phyloP scores from a whole-genome alignment of 2,113 vertebrate species.

The Elanoides forficatus region DNA sequence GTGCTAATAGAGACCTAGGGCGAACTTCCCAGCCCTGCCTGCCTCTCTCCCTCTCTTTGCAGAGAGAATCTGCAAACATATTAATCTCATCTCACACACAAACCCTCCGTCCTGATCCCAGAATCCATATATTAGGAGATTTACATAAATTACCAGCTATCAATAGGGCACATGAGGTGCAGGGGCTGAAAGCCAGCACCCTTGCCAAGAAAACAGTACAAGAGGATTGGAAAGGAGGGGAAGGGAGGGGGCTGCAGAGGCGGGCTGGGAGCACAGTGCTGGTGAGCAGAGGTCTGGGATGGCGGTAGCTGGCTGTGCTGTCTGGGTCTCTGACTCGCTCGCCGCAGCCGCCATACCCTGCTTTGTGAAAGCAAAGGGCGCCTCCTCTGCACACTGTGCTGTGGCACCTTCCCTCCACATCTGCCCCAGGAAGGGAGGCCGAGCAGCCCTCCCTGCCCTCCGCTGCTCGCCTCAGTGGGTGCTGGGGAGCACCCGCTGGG shows the following conservation, averaged over 20 bases:
- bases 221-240: constrained; percentile 37
- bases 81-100: constrained; percentile 70
- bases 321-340: neutral
- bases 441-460: neutral
- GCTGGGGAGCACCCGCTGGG: neutral
- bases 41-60: constrained; percentile 41
- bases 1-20: constrained; percentile 61
- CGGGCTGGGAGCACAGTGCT: neutral
- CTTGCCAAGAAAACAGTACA: constrained; percentile 57
- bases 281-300: neutral
- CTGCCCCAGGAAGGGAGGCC: neutral
- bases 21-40: neutral
- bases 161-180: constrained; percentile 64
- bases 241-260: neutral
- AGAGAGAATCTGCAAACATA: constrained; percentile 66
- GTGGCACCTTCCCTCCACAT: neutral
- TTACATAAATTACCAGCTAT: constrained; percentile 70
- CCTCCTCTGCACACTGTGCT: neutral
- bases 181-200: constrained; percentile 36
- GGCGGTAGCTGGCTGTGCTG: neutral
- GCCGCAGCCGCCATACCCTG: rapidly evolving
- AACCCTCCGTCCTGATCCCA: constrained; percentile 54
- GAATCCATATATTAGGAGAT: constrained; percentile 69
- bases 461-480: rapidly evolving
- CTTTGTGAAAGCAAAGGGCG: neutral